Base-by-base conservation (phyloP, 1,140 invertebrate species). In the Diprion similis region DNA sequence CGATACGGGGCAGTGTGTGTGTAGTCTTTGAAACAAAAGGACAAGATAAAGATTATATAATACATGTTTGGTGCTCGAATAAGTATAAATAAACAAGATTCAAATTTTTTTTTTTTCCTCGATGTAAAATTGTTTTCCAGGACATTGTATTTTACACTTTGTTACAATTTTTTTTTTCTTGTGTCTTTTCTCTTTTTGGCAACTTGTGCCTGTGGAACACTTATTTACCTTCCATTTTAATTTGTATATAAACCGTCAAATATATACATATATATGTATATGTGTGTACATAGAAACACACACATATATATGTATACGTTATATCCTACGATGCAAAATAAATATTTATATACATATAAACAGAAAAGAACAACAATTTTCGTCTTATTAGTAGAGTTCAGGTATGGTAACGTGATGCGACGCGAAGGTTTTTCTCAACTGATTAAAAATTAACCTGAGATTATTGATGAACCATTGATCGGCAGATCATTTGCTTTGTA, bases 121-220 rank as follows among this genome's bases (percentile, higher is more conserved):
- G 6, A 15, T 77, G 67, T 74, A 71, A 80, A 78, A 37, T 37
- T 72, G 71, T 74, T 78, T 81, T 80, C 75, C 75, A 81, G 77
- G 73, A 80, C 73, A 75, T 76, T 66, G 77, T 66, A 78, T 76
- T 78, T 82, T 83, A 77, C 79, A 81, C 80, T 83, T 79, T 59
- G 51, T 6, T 59, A 17, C n/a, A 59, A 15, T 59, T 80, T 71
- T 70, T 68, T 70, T 67, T 67, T 75, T 75, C 15, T 45, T 76
- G 71, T 76, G 73, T 72, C 75, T 76, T 76, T 77, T 69, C 74
- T 70, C 13, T 71, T 82, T 75, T 83, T 84, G 84, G 84, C 85
- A 86, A 87, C 85, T 88, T 87, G 86, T 87, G 87, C 87, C 86
- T 86, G 87, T 88, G 87, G 86, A 88, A 86, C 84, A 85, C 77